Base-by-base conservation (phyloP, 1,140 invertebrate genomes). In the Papilio machaon region DNA sequence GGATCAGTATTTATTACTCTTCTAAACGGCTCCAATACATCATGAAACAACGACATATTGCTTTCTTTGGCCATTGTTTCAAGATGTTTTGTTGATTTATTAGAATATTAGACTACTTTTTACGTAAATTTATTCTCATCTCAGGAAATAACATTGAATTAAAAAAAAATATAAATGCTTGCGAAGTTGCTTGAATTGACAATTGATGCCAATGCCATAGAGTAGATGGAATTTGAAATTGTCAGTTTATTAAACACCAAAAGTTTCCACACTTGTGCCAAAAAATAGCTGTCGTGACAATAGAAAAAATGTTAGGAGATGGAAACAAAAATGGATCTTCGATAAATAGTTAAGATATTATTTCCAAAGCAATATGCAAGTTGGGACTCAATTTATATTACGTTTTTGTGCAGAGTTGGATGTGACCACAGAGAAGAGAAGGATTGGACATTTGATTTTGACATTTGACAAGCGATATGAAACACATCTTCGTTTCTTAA, bases 21-120 rank as follows among this genome's bases (percentile, higher is more conserved):
- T 82, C 94, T 87, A 83, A 95, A 95, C 9, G 95, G 95, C 82
- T 94, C 90, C 38, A 95, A 85, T 23, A 95, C 94, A 86, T 95
- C 93, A 79, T 90, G 91, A 76, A 94, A 91, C 73, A 95, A 84
- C 67, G 95, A 95, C 89, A 94, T 92, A 83, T 95, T 93, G 17
- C 93, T 88, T 85, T 94, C 92, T 85, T 92, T 91, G 80, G 94
- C 91, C 94, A 95, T 95, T 74, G 87, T 91, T 81, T 15, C 10
- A 70, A 35, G 30, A 70, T 70, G 30, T 70, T 70, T 70, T 35
- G 30, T 70, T 35, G 0, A 70, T 70, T 35, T 70, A 70, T 15
- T 3, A 15, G 19, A 11, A 11, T 64, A 11, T 38, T 35, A 70
- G 64, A 70, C 64, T 64, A 64, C 10, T 30, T 64, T 64, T 30